These are phyloP conservation scores for Rotaria magnacalcarata DNA, from an alignment of 2,888 invertebrate species.

Conservation along the genomic window DNA sequence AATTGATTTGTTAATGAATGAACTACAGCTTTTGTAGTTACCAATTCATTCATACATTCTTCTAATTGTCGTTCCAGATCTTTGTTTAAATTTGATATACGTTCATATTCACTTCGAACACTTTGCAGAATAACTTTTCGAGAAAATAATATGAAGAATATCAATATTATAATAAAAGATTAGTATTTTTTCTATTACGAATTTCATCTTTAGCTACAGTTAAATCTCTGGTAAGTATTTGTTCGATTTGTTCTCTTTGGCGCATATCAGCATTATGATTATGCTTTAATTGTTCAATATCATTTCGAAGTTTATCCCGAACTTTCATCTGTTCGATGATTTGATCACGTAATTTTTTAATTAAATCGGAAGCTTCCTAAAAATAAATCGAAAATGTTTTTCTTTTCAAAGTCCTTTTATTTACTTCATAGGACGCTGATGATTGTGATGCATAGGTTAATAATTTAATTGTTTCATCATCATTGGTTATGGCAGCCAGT, in stretches of 20 bases:
- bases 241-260: slow-evolving; percentile 4
- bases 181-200: neutral
- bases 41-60: neutral
- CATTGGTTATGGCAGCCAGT: neutral
- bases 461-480: neutral
- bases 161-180: neutral
- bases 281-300: neutral
- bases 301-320: neutral
- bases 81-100: neutral
- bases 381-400: neutral
- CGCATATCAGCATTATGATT: neutral
- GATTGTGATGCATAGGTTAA: neutral
- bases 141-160: neutral
- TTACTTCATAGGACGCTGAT: neutral
- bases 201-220: neutral
- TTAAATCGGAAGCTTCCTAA: neutral
- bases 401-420: neutral
- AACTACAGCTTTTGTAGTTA: neutral
- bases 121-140: neutral
- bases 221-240: slow-evolving; percentile 3
- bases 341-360: neutral
- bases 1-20: slow-evolving; percentile 27
- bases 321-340: neutral
- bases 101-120: neutral
- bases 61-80: neutral